Percentiles rank a stretch among this genome's conserved stretches.
Conservation (phyloP, 1,140 invertebrate genomes). For the Papilio glaucus region DNA sequence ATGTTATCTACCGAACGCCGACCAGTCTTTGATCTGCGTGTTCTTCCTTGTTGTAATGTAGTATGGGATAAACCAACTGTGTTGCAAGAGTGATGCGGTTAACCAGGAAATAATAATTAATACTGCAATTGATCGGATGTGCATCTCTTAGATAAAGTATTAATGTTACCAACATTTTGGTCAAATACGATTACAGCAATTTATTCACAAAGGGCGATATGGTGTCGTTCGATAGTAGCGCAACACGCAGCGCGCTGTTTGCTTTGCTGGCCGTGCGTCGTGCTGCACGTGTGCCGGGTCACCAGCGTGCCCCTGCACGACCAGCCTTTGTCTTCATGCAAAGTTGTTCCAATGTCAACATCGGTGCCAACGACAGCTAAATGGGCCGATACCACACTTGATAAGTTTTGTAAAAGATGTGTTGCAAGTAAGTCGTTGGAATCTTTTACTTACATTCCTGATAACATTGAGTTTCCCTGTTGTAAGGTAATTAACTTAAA, state of each 20-base stretch:
- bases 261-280: neutral
- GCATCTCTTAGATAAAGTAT: neutral
- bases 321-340: conserved; percentile 55
- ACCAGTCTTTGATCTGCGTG: neutral
- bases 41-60: neutral
- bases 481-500: neutral
- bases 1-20: conserved; percentile 27
- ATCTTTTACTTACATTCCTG: conserved; percentile 1
- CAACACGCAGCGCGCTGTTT: neutral
- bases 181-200: conserved; percentile 8
- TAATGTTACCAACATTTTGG: neutral
- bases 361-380: conserved; percentile 47
- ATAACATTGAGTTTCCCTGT: neutral
- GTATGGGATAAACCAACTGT: neutral
- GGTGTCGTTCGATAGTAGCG: conserved; percentile 17
- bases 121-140: neutral
- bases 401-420: conserved; percentile 6
- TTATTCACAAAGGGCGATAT: conserved; percentile 28
- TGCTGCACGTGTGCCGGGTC: conserved; percentile 29
- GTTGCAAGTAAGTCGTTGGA: neutral
- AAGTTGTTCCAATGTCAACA: conserved; percentile 52
- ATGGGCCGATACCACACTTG: conserved; percentile 12
- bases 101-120: neutral
- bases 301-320: conserved; percentile 29
- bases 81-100: neutral